Evolutionary conservation across 1,140 invertebrate genomes (phyloP).

Genomic region (Magallana gigas): DNA sequence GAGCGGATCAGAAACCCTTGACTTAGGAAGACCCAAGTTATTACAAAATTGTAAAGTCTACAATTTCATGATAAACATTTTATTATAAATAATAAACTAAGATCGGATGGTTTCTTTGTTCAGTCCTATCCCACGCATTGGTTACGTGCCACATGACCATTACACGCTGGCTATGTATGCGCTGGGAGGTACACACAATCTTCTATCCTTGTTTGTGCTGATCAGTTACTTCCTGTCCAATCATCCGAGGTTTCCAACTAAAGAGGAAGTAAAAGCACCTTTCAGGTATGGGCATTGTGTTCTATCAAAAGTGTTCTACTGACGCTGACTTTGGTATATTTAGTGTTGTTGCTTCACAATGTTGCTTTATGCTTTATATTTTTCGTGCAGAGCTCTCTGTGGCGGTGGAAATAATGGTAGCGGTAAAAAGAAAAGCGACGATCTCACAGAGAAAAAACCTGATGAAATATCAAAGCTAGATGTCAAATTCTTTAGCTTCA

Average conservation of each 20-base stretch:
- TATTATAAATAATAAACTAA: background rate
- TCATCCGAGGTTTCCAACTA: slow-evolving; percentile 74
- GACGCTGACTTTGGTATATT: no score
- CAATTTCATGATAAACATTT: background rate
- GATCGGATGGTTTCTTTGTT: slow-evolving; percentile 39
- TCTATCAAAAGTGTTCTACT: no score
- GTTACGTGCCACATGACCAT: slow-evolving; percentile 58
- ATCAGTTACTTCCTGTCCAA: slow-evolving; percentile 79
- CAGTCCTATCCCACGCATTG: slow-evolving; percentile 70
- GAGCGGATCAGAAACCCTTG: no score
- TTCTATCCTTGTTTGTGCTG: slow-evolving; percentile 76
- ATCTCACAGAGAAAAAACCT: slow-evolving; percentile 60
- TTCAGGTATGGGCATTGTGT: slow-evolving; percentile 61
- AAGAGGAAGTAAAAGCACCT: slow-evolving; percentile 66
- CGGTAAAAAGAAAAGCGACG: slow-evolving; percentile 51
- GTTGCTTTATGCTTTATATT: background rate
- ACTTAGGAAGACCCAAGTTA: no score
- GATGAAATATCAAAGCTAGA: slow-evolving; percentile 76
- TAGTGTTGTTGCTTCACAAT: background rate
- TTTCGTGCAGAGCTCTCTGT: slow-evolving; percentile 58
- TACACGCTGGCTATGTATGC: slow-evolving; percentile 72
- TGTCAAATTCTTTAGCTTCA: slow-evolving; percentile 78
- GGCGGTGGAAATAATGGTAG: slow-evolving; percentile 35
- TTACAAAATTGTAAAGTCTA: no score
- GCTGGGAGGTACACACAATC: slow-evolving; percentile 75